Evolutionary conservation across 1,140 invertebrate genomes (phyloP).

Genomic region (Bilobella aurantiaca): DNA sequence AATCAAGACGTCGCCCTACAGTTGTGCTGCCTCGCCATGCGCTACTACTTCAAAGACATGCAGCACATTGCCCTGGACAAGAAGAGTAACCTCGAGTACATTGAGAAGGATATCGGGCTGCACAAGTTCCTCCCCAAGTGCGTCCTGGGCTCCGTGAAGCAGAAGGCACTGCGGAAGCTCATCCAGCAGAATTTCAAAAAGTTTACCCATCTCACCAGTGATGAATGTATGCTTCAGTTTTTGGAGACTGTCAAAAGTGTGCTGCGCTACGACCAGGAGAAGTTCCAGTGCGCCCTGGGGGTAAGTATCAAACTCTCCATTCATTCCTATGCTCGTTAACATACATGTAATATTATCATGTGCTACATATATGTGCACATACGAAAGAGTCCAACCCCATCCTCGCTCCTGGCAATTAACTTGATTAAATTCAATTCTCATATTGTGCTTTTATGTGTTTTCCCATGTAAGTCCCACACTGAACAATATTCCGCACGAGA

Average conservation of each 20-base stretch:
- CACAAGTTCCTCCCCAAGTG: slow-evolving; percentile 85
- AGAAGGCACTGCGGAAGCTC: slow-evolving; percentile 76
- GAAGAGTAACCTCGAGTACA: slow-evolving; percentile 89
- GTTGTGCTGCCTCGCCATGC: slow-evolving; percentile 88
- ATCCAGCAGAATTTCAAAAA: slow-evolving; percentile 92
- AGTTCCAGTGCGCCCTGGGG: slow-evolving; percentile 82
- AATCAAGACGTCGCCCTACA: slow-evolving; percentile 85
- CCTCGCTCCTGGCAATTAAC: no score
- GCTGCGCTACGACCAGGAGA: slow-evolving; percentile 81
- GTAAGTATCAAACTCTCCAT: slow-evolving; percentile 46
- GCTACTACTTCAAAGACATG: slow-evolving; percentile 80
- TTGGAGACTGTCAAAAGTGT: slow-evolving; percentile 74
- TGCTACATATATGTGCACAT: no score
- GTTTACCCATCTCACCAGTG: slow-evolving; percentile 51
- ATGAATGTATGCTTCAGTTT: slow-evolving; percentile 75
- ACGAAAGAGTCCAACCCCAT: no score
- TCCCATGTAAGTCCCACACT: no score
- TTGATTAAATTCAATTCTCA: no score
- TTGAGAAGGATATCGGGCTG: slow-evolving; percentile 91
- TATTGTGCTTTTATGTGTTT: no score
- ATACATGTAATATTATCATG: no score
- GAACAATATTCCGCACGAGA: no score
- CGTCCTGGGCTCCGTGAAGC: slow-evolving; percentile 74
- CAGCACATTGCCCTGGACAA: slow-evolving; percentile 81
- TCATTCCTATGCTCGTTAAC: no score